Base-by-base conservation (phyloP, 2,113 vertebrate species). In the Laticauda colubrina region DNA sequence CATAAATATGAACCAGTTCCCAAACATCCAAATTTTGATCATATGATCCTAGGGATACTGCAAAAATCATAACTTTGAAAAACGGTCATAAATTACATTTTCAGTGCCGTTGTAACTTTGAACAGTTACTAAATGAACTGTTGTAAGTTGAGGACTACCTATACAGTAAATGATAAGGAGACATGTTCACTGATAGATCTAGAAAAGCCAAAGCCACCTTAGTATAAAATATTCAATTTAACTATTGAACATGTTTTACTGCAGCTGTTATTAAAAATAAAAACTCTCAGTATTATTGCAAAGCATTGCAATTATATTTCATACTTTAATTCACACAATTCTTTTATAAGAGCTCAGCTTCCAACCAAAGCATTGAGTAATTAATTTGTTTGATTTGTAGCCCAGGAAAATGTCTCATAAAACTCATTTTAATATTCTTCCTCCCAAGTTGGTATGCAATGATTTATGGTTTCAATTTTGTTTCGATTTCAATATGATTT, bases 151-250 rank as follows among this genome's bases (percentile, higher is more conserved):
- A 69, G 26, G 61, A 64, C 26, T 64, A 64, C 11, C 26, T 64
- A 9, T 34, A 34, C 20, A 75, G n/a, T 39, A 59, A 86, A n/a
- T 86, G 39, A 43, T 12, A 18, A 57, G 15, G 39, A 26, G 5
- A 91, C 2, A 56, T 29, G 3, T 85, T 56, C 69, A 56, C 8
- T 43, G n/a, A 51, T 34, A 85, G 14, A 23, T 43, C 20, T 55
- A 39, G 39, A 4, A 64, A 51, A 29, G 45, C 29, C 90, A 39
- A 69, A 81, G 91, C 90, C 85, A 57, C 8, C 29, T 7, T 39
- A 26, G 56, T 55, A 69, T 24, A 34, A 96, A 95, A 92, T 92
- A 95, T 93, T 94, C 91, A 93, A 92, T 92, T 51, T 88, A 92
- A 43, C 64, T 18, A 45, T 55, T 93, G 91, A 94, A 88, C 24